Conservation (phyloP, 2,888 invertebrate genomes). For the Apotomis turbidana region DNA sequence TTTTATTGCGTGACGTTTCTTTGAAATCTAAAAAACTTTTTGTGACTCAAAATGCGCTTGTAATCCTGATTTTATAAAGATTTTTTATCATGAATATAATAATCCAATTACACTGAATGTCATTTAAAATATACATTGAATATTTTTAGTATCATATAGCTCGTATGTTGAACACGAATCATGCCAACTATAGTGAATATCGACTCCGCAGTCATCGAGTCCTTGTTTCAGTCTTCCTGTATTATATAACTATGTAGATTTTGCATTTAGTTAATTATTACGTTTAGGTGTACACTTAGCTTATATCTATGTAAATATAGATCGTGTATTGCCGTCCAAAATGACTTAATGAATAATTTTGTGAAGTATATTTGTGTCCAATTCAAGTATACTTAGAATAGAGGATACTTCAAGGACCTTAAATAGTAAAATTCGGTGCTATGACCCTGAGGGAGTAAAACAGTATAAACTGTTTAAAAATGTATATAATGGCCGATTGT, state of each 20-base stretch:
- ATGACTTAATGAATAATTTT: conserved; percentile 46
- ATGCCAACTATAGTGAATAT: conserved; percentile 55
- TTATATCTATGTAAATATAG: conserved; percentile 63
- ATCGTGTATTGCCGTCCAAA: conserved; percentile 72
- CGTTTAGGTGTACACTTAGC: conserved; percentile 58
- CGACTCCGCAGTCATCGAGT: conserved; percentile 62
- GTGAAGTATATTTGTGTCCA: conserved; percentile 23
- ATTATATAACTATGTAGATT: conserved; percentile 60
- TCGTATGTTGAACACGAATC: conserved; percentile 41
- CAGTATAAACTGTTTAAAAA: conserved; percentile 55
- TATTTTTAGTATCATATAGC: neutral
- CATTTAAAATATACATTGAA: neutral
- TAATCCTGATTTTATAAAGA: neutral
- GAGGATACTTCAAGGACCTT: conserved; percentile 22
- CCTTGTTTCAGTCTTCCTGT: conserved; percentile 74
- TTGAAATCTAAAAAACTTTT: neutral
- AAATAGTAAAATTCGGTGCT: conserved; percentile 64
- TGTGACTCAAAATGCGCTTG: neutral
- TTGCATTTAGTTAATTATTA: conserved; percentile 80
- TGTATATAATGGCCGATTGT: conserved; percentile 68
- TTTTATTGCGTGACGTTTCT: neutral
- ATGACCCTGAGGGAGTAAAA: conserved; percentile 62
- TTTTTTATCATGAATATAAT: conserved; percentile 5
- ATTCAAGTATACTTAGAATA: conserved; percentile 3
- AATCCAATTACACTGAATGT: conserved; percentile 12